Conservation (phyloP, 2,113 vertebrate species). For the Siniperca knerii region DNA sequence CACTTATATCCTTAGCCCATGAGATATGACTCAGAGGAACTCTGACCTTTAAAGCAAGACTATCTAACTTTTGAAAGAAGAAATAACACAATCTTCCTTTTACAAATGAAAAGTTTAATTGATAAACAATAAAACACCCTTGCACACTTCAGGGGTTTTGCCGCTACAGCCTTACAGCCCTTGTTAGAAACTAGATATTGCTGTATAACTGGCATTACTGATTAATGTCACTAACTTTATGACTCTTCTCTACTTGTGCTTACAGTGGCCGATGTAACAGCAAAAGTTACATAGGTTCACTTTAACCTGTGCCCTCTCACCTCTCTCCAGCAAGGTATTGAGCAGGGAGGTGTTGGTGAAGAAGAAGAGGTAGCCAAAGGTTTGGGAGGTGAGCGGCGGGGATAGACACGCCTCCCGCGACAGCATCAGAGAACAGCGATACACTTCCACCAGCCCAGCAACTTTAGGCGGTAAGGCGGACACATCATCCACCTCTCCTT, state of each 20-base stretch:
- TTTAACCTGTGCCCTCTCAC: slow-evolving; percentile 72
- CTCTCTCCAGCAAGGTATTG: slow-evolving; percentile 94
- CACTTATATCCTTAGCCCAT: not conserved
- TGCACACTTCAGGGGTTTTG: not conserved
- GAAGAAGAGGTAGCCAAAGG: slow-evolving; percentile 95
- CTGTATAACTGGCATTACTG: not conserved
- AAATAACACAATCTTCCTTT: not conserved
- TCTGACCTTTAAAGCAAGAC: not conserved
- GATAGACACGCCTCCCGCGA: slow-evolving; percentile 90
- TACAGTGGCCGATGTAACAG: not conserved
- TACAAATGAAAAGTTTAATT: not conserved
- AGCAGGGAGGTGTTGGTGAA: slow-evolving; percentile 96
- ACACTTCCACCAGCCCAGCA: slow-evolving; percentile 89
- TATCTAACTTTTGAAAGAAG: not conserved
- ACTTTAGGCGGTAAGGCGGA: slow-evolving; percentile 87
- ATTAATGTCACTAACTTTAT: not conserved
- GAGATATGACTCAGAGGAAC: not conserved
- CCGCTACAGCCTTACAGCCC: not conserved
- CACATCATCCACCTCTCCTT: slow-evolving; percentile 81
- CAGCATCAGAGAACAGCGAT: slow-evolving; percentile 89
- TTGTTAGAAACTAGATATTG: not conserved
- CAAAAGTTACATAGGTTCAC: not conserved
- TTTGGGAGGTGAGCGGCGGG: slow-evolving; percentile 92
- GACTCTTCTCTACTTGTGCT: not conserved
- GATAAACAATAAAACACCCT: not conserved